Base-by-base conservation (phyloP, 2,888 invertebrate genomes). In the Timema cristinae region DNA sequence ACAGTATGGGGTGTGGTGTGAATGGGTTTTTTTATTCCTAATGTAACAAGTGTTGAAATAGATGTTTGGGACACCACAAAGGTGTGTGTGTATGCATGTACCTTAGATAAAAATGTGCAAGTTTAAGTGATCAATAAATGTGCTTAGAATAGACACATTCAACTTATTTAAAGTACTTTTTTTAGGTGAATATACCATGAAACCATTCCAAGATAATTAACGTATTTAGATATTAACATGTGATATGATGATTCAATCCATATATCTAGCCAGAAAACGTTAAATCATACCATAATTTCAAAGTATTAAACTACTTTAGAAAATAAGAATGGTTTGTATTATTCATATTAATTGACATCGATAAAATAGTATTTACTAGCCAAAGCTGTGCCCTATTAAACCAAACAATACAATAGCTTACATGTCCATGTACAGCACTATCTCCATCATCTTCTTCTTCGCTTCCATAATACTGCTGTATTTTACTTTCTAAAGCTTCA, bases 391-490 rank as follows among this genome's bases (percentile, higher is more conserved):
- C 15, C n/a, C 68, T 50, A 68, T 10, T 49, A 32, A 32, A 32
- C 32, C 32, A 32, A 32, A 32, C 32, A 32, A n/a, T 66, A 68
- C 15, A n/a, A 11, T 11, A 32, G 76, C 90, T 89, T 83, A 94
- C 94, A 86, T 94, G 94, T 76, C 94, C 94, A 56, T 90, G 86
- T 76, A 94, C 90, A 72, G 90, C 86, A 10, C 77, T 77, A 70
- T 79, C 79, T 6, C 74, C 84, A 76, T 89, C 90, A 16, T 88
- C 87, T 71, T 89, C 90, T 16, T 82, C 83, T 9, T 85, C 85
- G 13, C 87, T 86, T 51, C 89, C 90, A 81, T 93, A 93, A 79
- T 91, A 92, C 81, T 95, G 93, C 79, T 92, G 89, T 73, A 98
- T 93, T 86, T 97, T 97, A 63, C 87, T 89, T 83, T 98, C 97